phyloP scores from a whole-genome alignment of 2,113 vertebrate genomes.

The Gymnobelideus leadbeateri region DNA sequence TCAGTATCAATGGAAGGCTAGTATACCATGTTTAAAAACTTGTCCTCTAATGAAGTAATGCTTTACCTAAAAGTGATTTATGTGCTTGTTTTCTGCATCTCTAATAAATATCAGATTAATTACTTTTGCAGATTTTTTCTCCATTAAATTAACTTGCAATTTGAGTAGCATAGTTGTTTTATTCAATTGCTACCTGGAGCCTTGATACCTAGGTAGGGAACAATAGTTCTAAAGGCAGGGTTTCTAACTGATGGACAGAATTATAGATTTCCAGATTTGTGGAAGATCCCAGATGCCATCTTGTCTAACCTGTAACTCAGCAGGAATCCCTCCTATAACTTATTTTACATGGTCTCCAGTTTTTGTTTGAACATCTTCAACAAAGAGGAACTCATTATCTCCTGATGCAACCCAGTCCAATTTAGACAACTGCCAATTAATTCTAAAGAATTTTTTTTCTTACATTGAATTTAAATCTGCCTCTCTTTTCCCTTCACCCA shows the following conservation, averaged over 20 bases:
- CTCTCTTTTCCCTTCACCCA: not conserved
- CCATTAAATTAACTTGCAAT: not conserved
- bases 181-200: not conserved
- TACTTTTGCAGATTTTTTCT: slow-evolving; percentile 5
- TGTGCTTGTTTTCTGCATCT: not conserved
- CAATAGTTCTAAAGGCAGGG: not conserved
- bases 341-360: not conserved
- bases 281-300: not conserved
- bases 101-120: not conserved
- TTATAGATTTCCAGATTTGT: not conserved
- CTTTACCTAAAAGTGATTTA: not conserved
- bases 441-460: not conserved
- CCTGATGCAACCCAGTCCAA: not conserved
- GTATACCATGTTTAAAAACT: not conserved
- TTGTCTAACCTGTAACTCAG: not conserved
- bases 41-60: not conserved
- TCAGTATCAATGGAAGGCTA: not conserved
- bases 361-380: not conserved
- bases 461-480: not conserved
- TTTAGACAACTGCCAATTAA: not conserved
- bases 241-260: not conserved
- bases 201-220: not conserved
- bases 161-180: not conserved
- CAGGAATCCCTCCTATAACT: not conserved
- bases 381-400: not conserved